Evolutionary conservation across 2,888 invertebrate genomes (phyloP), one percentile per base, ranked within the genome.

Genomic region (Rhopalosiphum nymphaeae): DNA sequence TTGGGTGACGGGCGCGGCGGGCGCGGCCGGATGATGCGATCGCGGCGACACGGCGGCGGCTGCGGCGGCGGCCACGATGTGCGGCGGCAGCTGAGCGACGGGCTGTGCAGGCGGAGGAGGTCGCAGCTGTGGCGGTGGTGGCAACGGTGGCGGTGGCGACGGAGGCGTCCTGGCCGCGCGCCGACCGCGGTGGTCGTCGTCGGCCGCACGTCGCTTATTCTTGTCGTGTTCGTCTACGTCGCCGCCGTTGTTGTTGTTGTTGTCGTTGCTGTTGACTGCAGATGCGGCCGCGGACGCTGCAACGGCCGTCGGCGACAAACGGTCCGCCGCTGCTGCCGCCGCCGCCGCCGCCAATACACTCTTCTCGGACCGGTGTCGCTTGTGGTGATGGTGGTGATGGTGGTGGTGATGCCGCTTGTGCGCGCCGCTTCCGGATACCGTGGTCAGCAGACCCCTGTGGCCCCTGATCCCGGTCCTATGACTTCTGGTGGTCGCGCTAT

Each of bases 21-120:
- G 44, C 10, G 53, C 92, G 49, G 56, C 13, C 53, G 94, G 87
- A 42, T 91, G 94, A 49, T 89, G 94, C 10, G 91, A 61, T 1
- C 90, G 92, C n/a, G 93, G 94, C 0, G 92, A 91, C 49, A 88
- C 91, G 42, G 4, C 97, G 97, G 85, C 96, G 96, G 95, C 97
- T 97, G 95, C 97, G 96, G 90, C 96, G 96, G 94, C 61, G 94
- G 95, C 57, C 92, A 92, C 91, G 92, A 95, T 85, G 92, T 95
- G 94, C 85, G 95, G 88, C 96, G 96, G 95, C 96, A 95, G 95
- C 95, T 95, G 92, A 94, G 95, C 57, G 56, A 44, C 46, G 10
- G 56, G 57, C 42, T 53, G 85, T 36, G 91, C 89, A 36, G 89
- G 61, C 86, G 93, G 57, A 3, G 91, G 57, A 78, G 89, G 84